Percentiles rank a stretch among this genome's conserved stretches.
Conservation (phyloP, 2,113 vertebrate genomes). For the Pelusios castaneus region DNA sequence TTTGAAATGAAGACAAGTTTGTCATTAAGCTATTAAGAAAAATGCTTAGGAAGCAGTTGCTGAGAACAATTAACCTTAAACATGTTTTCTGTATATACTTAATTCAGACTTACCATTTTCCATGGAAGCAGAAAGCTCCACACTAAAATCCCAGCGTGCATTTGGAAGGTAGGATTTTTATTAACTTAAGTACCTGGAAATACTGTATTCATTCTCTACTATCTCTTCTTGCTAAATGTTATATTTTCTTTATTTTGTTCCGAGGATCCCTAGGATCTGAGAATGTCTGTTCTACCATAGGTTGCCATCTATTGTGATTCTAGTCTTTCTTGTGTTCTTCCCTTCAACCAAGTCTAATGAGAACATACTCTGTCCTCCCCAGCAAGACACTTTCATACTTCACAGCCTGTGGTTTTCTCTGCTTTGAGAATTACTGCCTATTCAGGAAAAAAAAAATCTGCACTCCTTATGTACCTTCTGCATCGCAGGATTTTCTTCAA, state of each 20-base stretch:
- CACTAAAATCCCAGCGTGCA: fast-evolving
- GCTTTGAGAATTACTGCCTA: neutral
- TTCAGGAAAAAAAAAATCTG: neutral
- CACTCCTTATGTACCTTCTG: neutral
- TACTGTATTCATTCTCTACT: neutral
- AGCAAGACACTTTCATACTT: neutral
- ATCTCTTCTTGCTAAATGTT: neutral
- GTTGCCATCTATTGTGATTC: neutral
- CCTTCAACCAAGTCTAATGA: conserved; percentile 11
- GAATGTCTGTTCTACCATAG: neutral
- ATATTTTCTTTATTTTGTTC: neutral
- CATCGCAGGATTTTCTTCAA: neutral
- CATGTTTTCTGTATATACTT: neutral
- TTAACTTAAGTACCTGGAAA: neutral
- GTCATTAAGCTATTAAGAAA: neutral
- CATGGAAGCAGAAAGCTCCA: neutral
- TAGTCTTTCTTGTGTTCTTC: neutral
- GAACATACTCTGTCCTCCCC: neutral
- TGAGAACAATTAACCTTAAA: neutral
- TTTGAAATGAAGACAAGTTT: conserved; percentile 24
- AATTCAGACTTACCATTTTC: neutral
- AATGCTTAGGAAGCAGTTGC: neutral
- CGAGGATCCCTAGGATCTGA: neutral
- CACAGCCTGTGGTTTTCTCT: neutral
- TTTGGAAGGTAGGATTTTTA: neutral